phyloP scores from a whole-genome alignment of 2,797 vertebrate species.

The Fistularia tabacaria region DNA sequence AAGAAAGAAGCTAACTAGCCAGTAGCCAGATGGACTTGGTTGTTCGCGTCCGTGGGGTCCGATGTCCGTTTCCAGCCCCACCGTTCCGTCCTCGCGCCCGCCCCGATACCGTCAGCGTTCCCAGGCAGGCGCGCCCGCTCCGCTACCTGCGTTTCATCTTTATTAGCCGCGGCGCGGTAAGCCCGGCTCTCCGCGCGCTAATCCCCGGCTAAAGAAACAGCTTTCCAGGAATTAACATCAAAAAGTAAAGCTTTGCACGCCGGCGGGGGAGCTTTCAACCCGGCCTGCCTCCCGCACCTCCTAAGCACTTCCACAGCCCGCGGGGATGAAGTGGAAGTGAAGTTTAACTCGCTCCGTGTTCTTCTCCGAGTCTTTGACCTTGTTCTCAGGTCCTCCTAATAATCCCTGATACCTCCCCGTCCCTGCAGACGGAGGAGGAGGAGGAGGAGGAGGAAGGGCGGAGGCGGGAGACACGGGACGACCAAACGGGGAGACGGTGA shows the following conservation, averaged over 20 bases:
- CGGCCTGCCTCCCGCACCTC: constrained; percentile 76
- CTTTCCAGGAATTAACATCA: constrained; percentile 86
- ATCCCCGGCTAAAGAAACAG: constrained; percentile 85
- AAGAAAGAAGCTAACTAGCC: too few species aligned
- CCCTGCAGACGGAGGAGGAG: constrained; percentile 44
- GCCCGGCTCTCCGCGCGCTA: constrained; percentile 78
- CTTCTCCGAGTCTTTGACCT: constrained; percentile 77
- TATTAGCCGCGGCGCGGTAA: constrained; percentile 81
- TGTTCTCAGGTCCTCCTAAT: constrained; percentile 76
- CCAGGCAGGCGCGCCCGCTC: constrained; percentile 71
- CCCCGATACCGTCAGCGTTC: constrained; percentile 54
- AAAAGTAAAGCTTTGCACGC: constrained; percentile 79
- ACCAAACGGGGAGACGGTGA: too few species aligned
- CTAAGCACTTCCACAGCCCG: constrained; percentile 76
- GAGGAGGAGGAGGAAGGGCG: constrained; percentile 38
- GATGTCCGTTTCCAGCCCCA: too few species aligned
- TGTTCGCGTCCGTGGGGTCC: too few species aligned
- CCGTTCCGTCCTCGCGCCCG: too few species aligned
- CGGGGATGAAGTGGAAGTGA: constrained; percentile 79
- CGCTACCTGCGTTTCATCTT: constrained; percentile 81
- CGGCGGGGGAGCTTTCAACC: constrained; percentile 78
- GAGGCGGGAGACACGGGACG: background rate
- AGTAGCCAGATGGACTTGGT: too few species aligned
- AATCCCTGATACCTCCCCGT: constrained; percentile 71
- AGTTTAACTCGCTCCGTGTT: constrained; percentile 80